These are phyloP conservation scores for Dipodomys stephensi DNA, from an alignment of 2,113 vertebrate genomes.

Conservation along the genomic window DNA sequence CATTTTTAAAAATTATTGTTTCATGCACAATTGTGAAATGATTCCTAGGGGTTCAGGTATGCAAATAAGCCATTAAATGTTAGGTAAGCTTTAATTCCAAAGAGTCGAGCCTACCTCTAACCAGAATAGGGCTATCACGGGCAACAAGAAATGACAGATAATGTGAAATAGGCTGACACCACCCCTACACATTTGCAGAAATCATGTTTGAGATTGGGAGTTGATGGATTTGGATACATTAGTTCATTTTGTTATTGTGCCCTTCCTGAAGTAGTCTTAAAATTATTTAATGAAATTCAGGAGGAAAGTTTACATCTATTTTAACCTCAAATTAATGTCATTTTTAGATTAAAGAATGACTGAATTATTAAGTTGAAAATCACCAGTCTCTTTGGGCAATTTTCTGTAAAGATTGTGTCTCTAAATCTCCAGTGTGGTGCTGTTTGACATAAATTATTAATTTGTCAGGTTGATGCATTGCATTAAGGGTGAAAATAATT, in stretches of 20 bases:
- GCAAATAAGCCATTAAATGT: neutral
- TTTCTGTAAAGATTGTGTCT: slow-evolving; percentile 32
- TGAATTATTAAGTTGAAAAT: slow-evolving; percentile 64
- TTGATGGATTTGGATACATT: neutral
- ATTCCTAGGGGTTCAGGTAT: neutral
- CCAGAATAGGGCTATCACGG: neutral
- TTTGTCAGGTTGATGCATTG: slow-evolving; percentile 56
- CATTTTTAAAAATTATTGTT: neutral
- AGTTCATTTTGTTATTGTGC: neutral
- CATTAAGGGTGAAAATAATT: slow-evolving; percentile 75
- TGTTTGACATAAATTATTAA: slow-evolving; percentile 66
- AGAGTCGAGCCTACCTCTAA: neutral
- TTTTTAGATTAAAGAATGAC: slow-evolving; percentile 16
- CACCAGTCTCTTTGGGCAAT: slow-evolving; percentile 33
- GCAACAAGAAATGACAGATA: neutral
- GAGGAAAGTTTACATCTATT: slow-evolving; percentile 57
- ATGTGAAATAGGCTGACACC: neutral
- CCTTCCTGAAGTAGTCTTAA: slow-evolving; percentile 8
- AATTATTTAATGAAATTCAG: slow-evolving; percentile 34
- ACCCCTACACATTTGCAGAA: slow-evolving; percentile 18
- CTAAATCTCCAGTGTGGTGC: slow-evolving; percentile 9
- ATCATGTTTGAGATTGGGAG: neutral
- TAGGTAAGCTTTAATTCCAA: neutral
- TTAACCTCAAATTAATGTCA: slow-evolving; percentile 39
- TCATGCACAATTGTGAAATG: slow-evolving; percentile 7